phyloP scores from a whole-genome alignment of 2,888 invertebrate genomes.

The Eupithecia exiguata region DNA sequence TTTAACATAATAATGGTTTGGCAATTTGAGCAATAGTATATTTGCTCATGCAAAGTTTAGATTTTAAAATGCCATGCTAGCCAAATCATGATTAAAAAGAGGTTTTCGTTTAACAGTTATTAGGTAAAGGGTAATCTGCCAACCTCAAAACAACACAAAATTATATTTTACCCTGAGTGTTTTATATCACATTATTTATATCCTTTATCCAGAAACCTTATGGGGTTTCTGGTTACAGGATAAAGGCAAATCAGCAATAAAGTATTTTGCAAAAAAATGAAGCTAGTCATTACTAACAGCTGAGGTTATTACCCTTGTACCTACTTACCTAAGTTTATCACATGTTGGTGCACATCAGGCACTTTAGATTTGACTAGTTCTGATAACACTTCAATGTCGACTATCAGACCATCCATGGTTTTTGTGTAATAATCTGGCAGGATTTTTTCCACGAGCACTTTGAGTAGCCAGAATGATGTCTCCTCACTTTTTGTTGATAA shows the following conservation, averaged over 20 bases:
- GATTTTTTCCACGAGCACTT: conserved; percentile 93
- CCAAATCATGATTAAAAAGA: not conserved
- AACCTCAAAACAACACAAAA: too few species aligned
- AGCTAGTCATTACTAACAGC: not conserved
- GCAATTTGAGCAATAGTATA: not conserved
- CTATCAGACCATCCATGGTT: conserved; percentile 94
- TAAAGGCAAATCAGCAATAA: not conserved
- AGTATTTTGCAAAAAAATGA: not conserved
- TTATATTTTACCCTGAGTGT: too few species aligned
- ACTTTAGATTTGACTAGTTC: conserved; percentile 92
- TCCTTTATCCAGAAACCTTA: not conserved
- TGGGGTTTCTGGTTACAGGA: too few species aligned
- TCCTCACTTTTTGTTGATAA: conserved; percentile 95
- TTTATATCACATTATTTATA: not conserved
- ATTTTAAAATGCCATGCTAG: too few species aligned
- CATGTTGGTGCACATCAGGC: conserved; percentile 91
- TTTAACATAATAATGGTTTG: not conserved
- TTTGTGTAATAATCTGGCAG: conserved; percentile 95
- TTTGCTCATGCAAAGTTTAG: too few species aligned
- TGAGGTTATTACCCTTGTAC: not conserved
- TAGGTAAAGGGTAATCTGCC: not conserved
- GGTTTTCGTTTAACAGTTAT: not conserved
- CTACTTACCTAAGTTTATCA: conserved; percentile 87
- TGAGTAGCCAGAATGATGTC: conserved; percentile 95
- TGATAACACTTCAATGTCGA: conserved; percentile 94